These are phyloP conservation scores for Sinelater perroti DNA, from an alignment of 2,888 invertebrate genomes.

Conservation along the genomic window DNA sequence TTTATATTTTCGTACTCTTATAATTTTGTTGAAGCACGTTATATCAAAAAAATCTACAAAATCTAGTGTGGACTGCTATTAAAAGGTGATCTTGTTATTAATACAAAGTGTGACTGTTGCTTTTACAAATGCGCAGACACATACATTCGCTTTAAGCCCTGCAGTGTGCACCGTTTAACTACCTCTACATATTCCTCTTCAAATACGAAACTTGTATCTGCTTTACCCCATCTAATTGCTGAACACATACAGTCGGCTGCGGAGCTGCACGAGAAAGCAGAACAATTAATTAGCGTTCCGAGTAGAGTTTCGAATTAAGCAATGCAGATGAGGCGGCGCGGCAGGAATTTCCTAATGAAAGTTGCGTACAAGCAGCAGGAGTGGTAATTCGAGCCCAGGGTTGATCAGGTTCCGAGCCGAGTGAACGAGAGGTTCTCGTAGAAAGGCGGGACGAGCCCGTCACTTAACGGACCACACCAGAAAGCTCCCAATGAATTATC, in stretches of 20 bases:
- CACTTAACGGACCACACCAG: slow-evolving; percentile 29
- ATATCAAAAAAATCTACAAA: no score
- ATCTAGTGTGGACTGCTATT: no score
- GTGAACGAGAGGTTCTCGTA: slow-evolving; percentile 22
- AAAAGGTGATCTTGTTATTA: no score
- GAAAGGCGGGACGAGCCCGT: slow-evolving; percentile 27
- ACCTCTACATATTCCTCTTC: not conserved
- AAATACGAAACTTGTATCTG: not conserved
- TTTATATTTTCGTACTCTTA: no score
- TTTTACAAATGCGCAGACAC: no score
- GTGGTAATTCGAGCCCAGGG: slow-evolving; percentile 19
- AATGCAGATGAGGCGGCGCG: not conserved
- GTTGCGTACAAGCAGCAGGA: slow-evolving; percentile 16
- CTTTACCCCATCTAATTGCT: not conserved
- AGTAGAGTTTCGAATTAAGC: not conserved
- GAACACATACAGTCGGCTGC: not conserved
- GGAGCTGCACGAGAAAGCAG: not conserved
- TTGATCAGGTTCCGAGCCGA: slow-evolving; percentile 21
- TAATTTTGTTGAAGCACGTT: no score
- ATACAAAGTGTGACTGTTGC: no score
- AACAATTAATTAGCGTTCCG: not conserved
- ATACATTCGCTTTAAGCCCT: no score
- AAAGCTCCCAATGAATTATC: slow-evolving; percentile 33
- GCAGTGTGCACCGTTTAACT: no score
- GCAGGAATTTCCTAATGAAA: not conserved